Evolutionary conservation across 2,888 invertebrate species (phyloP), one percentile per base, ranked within the genome.

Genomic region (Cosmopolites sordidus): DNA sequence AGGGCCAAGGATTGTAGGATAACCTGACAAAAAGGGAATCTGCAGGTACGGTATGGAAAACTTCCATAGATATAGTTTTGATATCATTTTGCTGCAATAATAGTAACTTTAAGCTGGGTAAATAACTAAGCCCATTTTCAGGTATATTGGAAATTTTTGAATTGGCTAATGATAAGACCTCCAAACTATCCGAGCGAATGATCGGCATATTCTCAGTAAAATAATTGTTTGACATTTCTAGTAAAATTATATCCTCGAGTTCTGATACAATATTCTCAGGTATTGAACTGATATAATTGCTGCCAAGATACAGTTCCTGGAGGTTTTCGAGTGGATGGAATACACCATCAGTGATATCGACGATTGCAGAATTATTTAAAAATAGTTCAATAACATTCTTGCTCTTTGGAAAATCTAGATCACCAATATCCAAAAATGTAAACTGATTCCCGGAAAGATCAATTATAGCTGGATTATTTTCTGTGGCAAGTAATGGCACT

Each of bases 371-470:
- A 39, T 62, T 60, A 58, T 72, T 70, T 43, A 74, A 51, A 51
- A 67, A 68, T 11, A 74, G 54, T 47, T 67, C 68, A 54, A 64
- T 64, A 8, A 73, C 62, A 14, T 64, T 58, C 16, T 60, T 59
- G 29, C 64, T 66, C 45, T 66, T 66, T 1, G 62, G 63, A 58
- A 69, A 70, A 18, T 62, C 63, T 48, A 73, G 67, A 52, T 69
- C 64, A 12, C 61, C 61, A 12, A 52, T 47, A 16, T 60, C 61
- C 16, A 73, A 59, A 33, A 63, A 63, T 38, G 66, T 61, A 22
- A 74, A 64, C 17, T 66, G 62, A 54, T 73, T 73, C 11, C 66
- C 66, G 1, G 72, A 71, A 8, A 73, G 58, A 51, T 74, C 71
- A 2, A 73, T 62, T 9, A 67, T 64, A 12, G 64, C 50, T 2